Base-by-base conservation (phyloP, 2,888 invertebrate genomes). In the Epinotia ramella region DNA sequence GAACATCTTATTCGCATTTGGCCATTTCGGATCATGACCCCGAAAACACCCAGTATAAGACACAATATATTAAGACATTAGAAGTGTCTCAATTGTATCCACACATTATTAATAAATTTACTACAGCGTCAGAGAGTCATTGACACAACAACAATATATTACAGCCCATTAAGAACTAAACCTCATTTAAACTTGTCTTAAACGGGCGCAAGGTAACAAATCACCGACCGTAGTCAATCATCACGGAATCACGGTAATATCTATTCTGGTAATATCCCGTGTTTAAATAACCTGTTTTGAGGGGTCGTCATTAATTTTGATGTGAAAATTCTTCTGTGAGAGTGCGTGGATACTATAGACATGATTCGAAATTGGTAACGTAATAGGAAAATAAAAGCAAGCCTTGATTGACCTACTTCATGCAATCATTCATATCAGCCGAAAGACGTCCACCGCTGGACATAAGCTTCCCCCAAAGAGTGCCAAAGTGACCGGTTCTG, bases 251-350 rank as follows among this genome's bases (percentile, higher is more conserved):
- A 60, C 20, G 16, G 49, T 70, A 33, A 70, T 70, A 49, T 28
- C 28, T 40, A 9, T 40, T 7, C 40, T 40, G 40, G 40, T 40
- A 53, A 70, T 62, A 49, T 28, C 28, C 49, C 49, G 72, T 60
- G 46, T 73, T 67, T 67, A 53, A 59, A 53, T 53, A 73, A 67
- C 67, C 73, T 62, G 66, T 53, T 67, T n/a, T 56, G 9, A 12
- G 33, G 16, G 53, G 62, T 67, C 49, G 33, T n/a, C 13, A 46
- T 11, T 20, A 59, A 66, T 72, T 66, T 57, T 65, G 59, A 68
- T 57, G 13, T 4, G 12, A 3, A 9, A 9, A 12, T 20, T 6
- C 16, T 60, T 9, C 18, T 56, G 7, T 56, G 6, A 6, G 7
- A 16, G 56, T 56, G 4, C 2, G 5, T 6, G 18, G 18, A 6